Conservation (phyloP, 2,797 vertebrate species). For the Tenualosa thibaudeaui region DNA sequence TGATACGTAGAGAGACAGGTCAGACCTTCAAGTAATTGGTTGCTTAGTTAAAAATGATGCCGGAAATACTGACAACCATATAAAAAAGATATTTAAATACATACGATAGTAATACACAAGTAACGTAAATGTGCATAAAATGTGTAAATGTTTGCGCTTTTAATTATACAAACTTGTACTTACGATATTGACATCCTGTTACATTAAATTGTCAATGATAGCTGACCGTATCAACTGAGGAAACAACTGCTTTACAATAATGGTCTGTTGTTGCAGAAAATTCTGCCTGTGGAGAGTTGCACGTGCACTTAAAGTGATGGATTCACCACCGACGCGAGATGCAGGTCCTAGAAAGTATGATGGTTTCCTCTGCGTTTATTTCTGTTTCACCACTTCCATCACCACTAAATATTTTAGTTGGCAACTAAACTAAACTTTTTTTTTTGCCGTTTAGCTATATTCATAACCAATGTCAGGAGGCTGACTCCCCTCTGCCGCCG, state of each 20-base stretch:
- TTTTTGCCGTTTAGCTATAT: conserved; percentile 16
- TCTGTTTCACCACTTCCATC: background rate
- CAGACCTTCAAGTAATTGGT: background rate
- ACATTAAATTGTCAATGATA: no score
- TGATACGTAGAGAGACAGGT: background rate
- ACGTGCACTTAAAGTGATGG: conserved; percentile 56
- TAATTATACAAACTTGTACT: no score
- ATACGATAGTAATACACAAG: no score
- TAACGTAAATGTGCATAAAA: no score
- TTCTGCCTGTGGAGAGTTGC: background rate
- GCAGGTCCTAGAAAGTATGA: conserved; percentile 59
- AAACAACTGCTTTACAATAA: no score
- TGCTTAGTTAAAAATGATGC: background rate
- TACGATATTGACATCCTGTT: no score
- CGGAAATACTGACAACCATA: background rate
- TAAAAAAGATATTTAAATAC: no score
- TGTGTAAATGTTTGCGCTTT: no score
- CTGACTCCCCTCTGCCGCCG: conserved; percentile 81
- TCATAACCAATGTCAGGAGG: conserved; percentile 53
- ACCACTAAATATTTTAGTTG: background rate
- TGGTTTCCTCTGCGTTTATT: background rate
- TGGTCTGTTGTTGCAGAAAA: background rate
- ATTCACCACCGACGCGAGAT: conserved; percentile 62
- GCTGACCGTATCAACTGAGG: no score
- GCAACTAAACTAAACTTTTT: background rate